phyloP scores from a whole-genome alignment of 2,113 vertebrate genomes.

The Oreamnos americanus region DNA sequence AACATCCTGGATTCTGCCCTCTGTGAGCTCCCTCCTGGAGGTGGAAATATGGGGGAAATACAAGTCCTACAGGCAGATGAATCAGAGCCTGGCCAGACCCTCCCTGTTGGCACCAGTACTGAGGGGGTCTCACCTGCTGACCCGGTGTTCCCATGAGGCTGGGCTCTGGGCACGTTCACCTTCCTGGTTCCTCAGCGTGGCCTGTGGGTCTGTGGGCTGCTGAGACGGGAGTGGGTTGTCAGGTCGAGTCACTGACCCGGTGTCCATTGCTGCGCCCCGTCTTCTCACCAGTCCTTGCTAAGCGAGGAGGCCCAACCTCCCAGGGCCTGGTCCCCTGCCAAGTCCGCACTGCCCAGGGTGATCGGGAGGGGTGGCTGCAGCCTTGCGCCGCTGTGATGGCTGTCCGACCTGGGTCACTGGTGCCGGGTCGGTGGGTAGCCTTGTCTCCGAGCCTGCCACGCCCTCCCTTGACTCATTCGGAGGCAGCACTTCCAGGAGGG shows the following conservation, averaged over 20 bases:
- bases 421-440: neutral
- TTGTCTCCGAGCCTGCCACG: neutral
- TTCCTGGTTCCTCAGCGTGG: neutral
- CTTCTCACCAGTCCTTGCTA: neutral
- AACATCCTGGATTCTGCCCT: neutral
- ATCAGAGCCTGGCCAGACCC: neutral
- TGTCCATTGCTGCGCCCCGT: neutral
- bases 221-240: fast-evolving
- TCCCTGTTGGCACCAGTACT: neutral
- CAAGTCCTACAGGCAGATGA: neutral
- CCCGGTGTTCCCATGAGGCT: neutral
- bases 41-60: neutral
- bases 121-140: neutral
- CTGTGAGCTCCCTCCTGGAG: neutral
- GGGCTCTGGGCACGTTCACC: neutral
- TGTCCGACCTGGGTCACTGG: neutral
- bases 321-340: neutral
- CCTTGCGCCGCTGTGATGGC: fast-evolving
- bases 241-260: neutral
- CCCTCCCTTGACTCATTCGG: constrained; percentile 42
- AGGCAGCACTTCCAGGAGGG: neutral
- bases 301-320: too few species aligned
- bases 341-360: neutral
- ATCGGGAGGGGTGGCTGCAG: neutral
- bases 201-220: neutral